Conservation (phyloP, 1,140 invertebrate species). For the Hypothenemus hampei region DNA sequence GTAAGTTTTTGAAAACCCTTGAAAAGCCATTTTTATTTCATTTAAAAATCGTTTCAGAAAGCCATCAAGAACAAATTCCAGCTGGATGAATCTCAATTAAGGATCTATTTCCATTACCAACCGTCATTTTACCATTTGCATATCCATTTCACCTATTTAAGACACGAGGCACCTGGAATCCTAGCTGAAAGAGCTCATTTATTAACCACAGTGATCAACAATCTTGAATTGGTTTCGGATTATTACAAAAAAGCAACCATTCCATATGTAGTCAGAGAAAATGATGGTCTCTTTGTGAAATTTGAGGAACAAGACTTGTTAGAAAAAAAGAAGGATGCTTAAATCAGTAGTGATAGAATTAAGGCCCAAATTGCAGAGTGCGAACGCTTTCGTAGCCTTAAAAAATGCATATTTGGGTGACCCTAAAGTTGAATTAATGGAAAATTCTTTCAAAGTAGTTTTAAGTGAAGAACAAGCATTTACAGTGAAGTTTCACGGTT, state of each 20-base stretch:
- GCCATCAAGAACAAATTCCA: slow-evolving; percentile 77
- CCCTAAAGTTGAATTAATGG: slow-evolving; percentile 29
- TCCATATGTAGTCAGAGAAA: slow-evolving; percentile 63
- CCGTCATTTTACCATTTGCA: slow-evolving; percentile 97
- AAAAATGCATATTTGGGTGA: slow-evolving; percentile 44
- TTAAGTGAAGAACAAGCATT: slow-evolving; percentile 8
- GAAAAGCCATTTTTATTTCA: background rate
- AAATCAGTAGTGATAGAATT: slow-evolving; percentile 52
- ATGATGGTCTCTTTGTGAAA: slow-evolving; percentile 52
- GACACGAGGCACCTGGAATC: slow-evolving; percentile 73
- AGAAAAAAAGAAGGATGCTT: slow-evolving; percentile 31
- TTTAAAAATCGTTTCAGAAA: slow-evolving; percentile 52
- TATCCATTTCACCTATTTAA: slow-evolving; percentile 85
- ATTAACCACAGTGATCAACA: slow-evolving; percentile 83
- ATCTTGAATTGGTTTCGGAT: slow-evolving; percentile 73
- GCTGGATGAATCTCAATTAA: slow-evolving; percentile 63
- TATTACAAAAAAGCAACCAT: slow-evolving; percentile 83
- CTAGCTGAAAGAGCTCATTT: slow-evolving; percentile 79
- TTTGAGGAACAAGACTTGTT: slow-evolving; percentile 47
- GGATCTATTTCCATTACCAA: slow-evolving; percentile 92
- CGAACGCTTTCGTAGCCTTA: slow-evolving; percentile 53
- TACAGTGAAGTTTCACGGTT: slow-evolving; percentile 46
- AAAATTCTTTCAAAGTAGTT: slow-evolving; percentile 44
- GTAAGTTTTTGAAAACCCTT: no score
- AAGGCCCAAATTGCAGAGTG: slow-evolving; percentile 50